A percentile compares a stretch with the other conserved stretches of the same genome.
Conservation (phyloP, 1,140 invertebrate species). For the Cotesia glomerata region DNA sequence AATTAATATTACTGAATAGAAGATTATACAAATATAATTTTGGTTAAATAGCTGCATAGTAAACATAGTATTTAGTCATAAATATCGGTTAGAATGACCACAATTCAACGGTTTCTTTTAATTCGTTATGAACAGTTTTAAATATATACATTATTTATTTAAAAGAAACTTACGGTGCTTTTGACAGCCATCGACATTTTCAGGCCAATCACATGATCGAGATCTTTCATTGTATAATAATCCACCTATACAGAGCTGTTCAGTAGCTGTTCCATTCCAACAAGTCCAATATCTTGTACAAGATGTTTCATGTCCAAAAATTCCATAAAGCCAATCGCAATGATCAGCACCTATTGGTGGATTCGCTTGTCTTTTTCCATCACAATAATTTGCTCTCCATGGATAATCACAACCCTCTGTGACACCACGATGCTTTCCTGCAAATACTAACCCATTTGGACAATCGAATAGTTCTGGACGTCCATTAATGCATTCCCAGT, state of each 20-base stretch:
- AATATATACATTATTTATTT: slow-evolving; percentile 1
- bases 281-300: slow-evolving; percentile 94
- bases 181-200: slow-evolving; percentile 90
- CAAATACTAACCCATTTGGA: slow-evolving; percentile 88
- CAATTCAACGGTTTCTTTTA: too few relatives aligned
- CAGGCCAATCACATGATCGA: slow-evolving; percentile 91
- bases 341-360: slow-evolving; percentile 83
- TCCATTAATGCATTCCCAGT: slow-evolving; percentile 83
- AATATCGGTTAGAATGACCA: too few relatives aligned
- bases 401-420: slow-evolving; percentile 89
- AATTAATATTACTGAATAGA: too few relatives aligned
- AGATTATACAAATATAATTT: too few relatives aligned
- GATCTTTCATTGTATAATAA: slow-evolving; percentile 89
- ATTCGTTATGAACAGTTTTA: neutral
- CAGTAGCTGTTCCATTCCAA: slow-evolving; percentile 91
- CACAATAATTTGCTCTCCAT: slow-evolving; percentile 86
- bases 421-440: slow-evolving; percentile 84
- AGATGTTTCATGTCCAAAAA: slow-evolving; percentile 90
- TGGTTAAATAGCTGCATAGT: too few relatives aligned
- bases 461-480: slow-evolving; percentile 85
- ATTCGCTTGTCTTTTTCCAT: slow-evolving; percentile 78
- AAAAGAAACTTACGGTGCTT: slow-evolving; percentile 84
- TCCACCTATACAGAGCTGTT: slow-evolving; percentile 91
- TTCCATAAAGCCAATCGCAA: slow-evolving; percentile 92
- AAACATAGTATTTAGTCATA: too few relatives aligned